Conservation (phyloP, 2,888 invertebrate species). For the Philereme transversata region DNA sequence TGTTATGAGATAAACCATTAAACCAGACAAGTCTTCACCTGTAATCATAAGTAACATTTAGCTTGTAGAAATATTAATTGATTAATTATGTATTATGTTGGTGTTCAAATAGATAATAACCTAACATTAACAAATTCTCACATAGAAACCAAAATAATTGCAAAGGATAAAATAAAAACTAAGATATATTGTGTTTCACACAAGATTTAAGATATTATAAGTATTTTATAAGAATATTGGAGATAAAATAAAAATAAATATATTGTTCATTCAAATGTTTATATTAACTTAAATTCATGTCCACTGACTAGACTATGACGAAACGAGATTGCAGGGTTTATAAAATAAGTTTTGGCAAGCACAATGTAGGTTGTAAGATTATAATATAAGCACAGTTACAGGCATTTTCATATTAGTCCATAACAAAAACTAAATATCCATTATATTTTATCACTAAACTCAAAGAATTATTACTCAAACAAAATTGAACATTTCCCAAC, state of each 20-base stretch:
- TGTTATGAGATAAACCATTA: no score
- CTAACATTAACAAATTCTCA: no score
- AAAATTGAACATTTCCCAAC: not conserved
- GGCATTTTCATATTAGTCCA: conserved; percentile 13
- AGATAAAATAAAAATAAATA: conserved; percentile 44
- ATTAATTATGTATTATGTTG: no score
- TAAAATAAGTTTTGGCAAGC: conserved; percentile 56
- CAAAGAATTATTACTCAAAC: no score
- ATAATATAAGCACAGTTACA: not conserved
- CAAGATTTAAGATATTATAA: no score
- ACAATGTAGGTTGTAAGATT: conserved; percentile 12
- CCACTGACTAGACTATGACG: conserved; percentile 58
- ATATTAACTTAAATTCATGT: conserved; percentile 58
- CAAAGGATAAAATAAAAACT: no score
- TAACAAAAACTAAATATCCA: not conserved
- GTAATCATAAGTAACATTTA: no score
- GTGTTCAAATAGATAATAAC: no score
- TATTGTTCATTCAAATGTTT: conserved; percentile 49
- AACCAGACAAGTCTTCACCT: no score
- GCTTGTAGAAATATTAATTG: no score
- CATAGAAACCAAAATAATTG: no score
- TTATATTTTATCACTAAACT: not conserved
- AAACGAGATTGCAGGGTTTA: conserved; percentile 49
- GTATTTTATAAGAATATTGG: conserved; percentile 12
- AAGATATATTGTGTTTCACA: no score